Evolutionary conservation across 2,888 invertebrate species (phyloP).

Genomic region (Drosophila algonquin): DNA sequence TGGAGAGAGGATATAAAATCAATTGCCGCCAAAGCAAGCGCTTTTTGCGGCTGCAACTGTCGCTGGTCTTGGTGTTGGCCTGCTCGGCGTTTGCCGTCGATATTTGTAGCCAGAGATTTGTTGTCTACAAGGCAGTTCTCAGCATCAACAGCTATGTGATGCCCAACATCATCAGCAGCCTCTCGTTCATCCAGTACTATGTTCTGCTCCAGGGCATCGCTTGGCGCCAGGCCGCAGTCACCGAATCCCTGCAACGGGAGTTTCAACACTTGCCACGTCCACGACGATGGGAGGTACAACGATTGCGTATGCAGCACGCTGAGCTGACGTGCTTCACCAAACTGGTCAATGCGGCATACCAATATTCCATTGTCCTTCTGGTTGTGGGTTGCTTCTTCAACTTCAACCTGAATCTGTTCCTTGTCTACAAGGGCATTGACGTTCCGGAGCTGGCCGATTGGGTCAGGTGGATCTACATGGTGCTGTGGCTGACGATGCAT

Average conservation of each 20-base stretch:
- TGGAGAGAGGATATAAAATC: constrained; percentile 38
- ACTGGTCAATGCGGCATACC: constrained; percentile 44
- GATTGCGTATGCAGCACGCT: constrained; percentile 45
- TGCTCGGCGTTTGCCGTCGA: constrained; percentile 18
- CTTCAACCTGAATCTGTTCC: constrained; percentile 58
- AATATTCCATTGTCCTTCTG: constrained; percentile 49
- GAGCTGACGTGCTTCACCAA: constrained; percentile 47
- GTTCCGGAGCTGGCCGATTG: constrained; percentile 1
- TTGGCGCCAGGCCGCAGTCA: constrained; percentile 40
- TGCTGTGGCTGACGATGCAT: constrained; percentile 53
- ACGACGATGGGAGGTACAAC: constrained; percentile 30
- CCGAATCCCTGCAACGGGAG: constrained; percentile 28
- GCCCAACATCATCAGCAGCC: constrained; percentile 52
- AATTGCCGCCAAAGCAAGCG: constrained; percentile 13
- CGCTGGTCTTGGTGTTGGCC: constrained; percentile 28
- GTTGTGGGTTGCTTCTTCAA: constrained; percentile 55
- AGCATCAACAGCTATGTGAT: constrained; percentile 46
- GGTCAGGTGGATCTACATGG: constrained; percentile 46
- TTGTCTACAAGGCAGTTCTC: neutral
- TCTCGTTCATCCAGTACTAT: constrained; percentile 56
- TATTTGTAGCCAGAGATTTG: constrained; percentile 7
- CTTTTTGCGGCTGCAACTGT: constrained; percentile 42
- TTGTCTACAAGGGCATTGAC: constrained; percentile 53
- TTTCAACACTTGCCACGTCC: constrained; percentile 10
- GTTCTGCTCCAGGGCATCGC: constrained; percentile 47